Percentiles rank a stretch among this genome's conserved stretches.
phyloP scores from a whole-genome alignment of 2,797 vertebrate species.

The Chanos chanos region DNA sequence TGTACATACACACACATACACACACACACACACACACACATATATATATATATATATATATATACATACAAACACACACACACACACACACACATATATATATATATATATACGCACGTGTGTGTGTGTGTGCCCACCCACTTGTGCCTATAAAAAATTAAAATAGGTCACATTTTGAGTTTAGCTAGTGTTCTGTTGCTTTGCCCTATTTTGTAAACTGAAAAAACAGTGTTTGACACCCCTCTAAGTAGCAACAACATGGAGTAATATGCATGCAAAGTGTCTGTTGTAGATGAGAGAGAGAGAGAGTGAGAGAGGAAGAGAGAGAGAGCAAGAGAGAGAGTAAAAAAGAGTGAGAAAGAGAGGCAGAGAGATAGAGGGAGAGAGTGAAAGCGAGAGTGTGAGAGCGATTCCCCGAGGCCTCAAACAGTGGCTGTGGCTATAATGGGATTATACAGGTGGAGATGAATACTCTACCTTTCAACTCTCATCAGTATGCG shows the following conservation, averaged over 20 bases:
- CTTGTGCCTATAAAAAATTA: not conserved
- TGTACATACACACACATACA: not conserved
- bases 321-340: not conserved
- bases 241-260: too few species aligned
- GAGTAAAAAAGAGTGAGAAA: not conserved
- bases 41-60: not conserved
- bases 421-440: too few species aligned
- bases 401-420: not conserved
- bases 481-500: not conserved
- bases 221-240: too few species aligned
- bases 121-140: not conserved
- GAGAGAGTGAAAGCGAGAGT: not conserved
- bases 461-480: not conserved
- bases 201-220: slow-evolving; percentile 28
- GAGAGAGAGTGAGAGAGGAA: too few species aligned
- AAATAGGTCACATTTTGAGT: slow-evolving; percentile 23
- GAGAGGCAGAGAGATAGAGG: not conserved
- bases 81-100: not conserved
- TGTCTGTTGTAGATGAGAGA: not conserved
- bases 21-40: too few species aligned
- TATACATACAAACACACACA: not conserved
- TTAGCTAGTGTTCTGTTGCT: slow-evolving; percentile 8
- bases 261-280: too few species aligned
- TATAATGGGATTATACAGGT: slow-evolving; percentile 23
- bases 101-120: not conserved